These are phyloP conservation scores for Zootoca vivipara DNA, from an alignment of 2,113 vertebrate species.

Conservation along the genomic window DNA sequence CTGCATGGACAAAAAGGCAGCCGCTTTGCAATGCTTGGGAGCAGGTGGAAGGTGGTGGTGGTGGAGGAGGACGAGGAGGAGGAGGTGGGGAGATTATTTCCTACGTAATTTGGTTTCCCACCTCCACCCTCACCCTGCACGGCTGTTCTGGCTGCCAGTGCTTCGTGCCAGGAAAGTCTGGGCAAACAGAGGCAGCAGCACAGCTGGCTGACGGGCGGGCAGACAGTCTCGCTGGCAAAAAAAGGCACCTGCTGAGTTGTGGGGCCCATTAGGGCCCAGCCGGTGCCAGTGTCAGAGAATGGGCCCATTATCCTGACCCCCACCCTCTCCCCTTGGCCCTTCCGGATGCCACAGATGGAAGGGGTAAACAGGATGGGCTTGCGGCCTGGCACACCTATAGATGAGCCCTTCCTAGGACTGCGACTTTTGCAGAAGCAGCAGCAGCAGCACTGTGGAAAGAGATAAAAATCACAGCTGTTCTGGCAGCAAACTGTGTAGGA, in stretches of 20 bases:
- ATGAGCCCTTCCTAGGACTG: background rate
- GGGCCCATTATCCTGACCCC: conserved; percentile 3
- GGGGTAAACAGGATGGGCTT: background rate
- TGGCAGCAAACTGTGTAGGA: background rate
- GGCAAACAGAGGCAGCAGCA: background rate
- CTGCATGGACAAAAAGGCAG: background rate
- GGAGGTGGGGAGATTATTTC: background rate
- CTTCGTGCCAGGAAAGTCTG: conserved; percentile 2
- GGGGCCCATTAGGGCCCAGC: background rate
- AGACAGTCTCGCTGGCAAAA: background rate
- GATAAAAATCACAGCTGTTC: conserved; percentile 8
- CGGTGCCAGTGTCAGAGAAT: conserved; percentile 4
- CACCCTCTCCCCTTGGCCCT: background rate
- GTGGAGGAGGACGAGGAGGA: background rate
- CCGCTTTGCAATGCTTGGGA: background rate
- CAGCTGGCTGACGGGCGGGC: background rate
- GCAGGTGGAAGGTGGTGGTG: too few species aligned
- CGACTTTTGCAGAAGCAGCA: background rate
- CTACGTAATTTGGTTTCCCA: background rate
- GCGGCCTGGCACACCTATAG: conserved; percentile 11
- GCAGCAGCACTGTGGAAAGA: background rate
- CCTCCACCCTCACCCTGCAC: background rate
- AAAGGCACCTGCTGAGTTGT: conserved; percentile 8
- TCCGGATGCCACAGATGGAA: background rate
- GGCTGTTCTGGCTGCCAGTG: background rate